phyloP scores from a whole-genome alignment of 2,113 vertebrate genomes.

The Thunnus thynnus region DNA sequence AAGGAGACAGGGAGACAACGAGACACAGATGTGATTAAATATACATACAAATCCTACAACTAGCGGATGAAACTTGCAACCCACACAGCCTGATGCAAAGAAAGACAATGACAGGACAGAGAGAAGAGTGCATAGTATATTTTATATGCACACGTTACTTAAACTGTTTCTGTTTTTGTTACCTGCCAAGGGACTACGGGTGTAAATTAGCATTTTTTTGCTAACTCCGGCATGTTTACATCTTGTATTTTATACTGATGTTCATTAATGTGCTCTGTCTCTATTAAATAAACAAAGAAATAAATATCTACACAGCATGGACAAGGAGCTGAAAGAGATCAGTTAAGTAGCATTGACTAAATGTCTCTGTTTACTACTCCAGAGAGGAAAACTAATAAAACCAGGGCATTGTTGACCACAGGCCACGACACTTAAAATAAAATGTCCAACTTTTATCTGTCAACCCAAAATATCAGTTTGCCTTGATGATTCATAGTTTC shows the following conservation, averaged over 20 bases:
- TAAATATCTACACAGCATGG: neutral
- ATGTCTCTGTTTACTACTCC: neutral
- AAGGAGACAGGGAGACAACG: conserved; percentile 56
- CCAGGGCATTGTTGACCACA: neutral
- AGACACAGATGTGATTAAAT: conserved; percentile 68
- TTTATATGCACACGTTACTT: no score
- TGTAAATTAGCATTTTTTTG: no score
- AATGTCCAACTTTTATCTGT: no score
- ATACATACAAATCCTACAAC: conserved; percentile 65
- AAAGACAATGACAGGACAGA: neutral
- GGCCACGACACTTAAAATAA: neutral
- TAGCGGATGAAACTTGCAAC: conserved; percentile 33
- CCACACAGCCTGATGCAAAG: conserved; percentile 19
- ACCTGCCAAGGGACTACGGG: no score
- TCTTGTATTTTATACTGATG: no score
- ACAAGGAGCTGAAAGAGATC: neutral
- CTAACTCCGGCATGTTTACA: no score
- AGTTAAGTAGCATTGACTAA: neutral
- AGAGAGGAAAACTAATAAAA: neutral
- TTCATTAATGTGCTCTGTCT: no score
- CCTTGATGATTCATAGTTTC: no score
- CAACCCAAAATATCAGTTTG: no score
- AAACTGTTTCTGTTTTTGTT: no score
- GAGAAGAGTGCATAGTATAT: neutral
- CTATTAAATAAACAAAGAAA: no score